Base-by-base conservation (phyloP, 2,888 invertebrate species). In the Tyria jacobaeae region DNA sequence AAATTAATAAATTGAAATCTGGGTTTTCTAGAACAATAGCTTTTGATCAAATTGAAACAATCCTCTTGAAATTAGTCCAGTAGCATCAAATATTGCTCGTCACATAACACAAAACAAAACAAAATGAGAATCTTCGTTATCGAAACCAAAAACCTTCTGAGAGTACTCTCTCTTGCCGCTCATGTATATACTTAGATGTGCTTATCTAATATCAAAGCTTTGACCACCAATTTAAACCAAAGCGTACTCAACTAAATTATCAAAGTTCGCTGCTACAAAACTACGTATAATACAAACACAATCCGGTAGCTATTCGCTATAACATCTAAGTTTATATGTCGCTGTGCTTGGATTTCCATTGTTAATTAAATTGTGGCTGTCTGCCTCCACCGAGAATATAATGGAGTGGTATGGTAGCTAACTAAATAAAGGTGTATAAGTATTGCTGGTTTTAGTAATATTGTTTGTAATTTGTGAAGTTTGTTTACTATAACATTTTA, bases 341-440 rank as follows among this genome's bases (percentile, higher is more conserved):
- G 60, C n/a, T n/a, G 57, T 25, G 61, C 54, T 61, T 49, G 54
- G 63, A 68, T 60, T 73, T 56, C 57, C 49, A 57, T 62, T 60
- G 62, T 60, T 60, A 65, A 70, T 68, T 68, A 65, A 68, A 72
- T 69, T 48, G 58, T 51, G 55, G 53, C 58, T 34, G 60, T 39
- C 58, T 60, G 56, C 5, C n/a, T 64, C 17, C 25, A 37, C 25
- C n/a, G 1, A 47, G 47, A 47, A 39, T 56, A 47, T 44, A 27
- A 60, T 37, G n/a, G 37, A 52, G 35, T 52, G 25, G 14, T 52
- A 34, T 52, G 25, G 14, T 52, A 34, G 3, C 7, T 21, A 17
- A 7, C 7, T 24, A 24, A 35, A 24, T 15, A 15, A n/a, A 50
- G 31, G 51, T 12, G 15, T 17, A 15, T 10, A 51, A 21, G 1